phyloP scores from a whole-genome alignment of 2,888 invertebrate genomes.

The Zygothrica quintamaculata region DNA sequence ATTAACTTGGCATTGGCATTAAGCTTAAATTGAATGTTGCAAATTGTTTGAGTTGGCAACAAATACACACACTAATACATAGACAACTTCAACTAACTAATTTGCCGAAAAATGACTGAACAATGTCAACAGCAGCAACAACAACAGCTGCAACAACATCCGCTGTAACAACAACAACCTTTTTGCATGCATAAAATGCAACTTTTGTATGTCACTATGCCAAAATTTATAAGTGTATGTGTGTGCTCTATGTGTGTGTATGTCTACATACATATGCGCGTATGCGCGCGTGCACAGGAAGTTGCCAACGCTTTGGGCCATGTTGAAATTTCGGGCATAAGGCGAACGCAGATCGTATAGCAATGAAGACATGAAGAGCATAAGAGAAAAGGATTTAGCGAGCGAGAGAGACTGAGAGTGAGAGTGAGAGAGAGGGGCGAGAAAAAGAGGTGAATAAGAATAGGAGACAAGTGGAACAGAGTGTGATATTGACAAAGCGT shows the following conservation, averaged over 20 bases:
- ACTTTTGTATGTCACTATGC: slow-evolving; percentile 46
- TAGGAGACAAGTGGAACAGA: slow-evolving; percentile 2
- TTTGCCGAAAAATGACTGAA: slow-evolving; percentile 65
- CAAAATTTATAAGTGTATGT: slow-evolving; percentile 7
- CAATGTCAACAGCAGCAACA: slow-evolving; percentile 53
- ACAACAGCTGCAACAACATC: slow-evolving; percentile 6
- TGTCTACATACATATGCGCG: slow-evolving; percentile 14
- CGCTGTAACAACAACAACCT: slow-evolving; percentile 16
- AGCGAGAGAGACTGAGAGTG: background rate
- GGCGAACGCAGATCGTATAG: slow-evolving; percentile 25
- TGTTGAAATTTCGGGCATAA: slow-evolving; percentile 60
- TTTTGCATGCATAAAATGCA: slow-evolving; percentile 65
- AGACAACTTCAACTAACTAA: slow-evolving; percentile 68
- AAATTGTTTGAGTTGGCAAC: slow-evolving; percentile 44
- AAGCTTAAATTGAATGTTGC: slow-evolving; percentile 4
- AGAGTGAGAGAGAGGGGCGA: slow-evolving; percentile 1
- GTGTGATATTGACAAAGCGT: slow-evolving; percentile 75
- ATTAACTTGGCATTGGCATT: slow-evolving; percentile 31
- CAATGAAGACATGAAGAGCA: slow-evolving; percentile 11
- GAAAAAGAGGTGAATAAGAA: background rate
- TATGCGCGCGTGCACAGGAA: slow-evolving; percentile 52
- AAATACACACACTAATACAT: slow-evolving; percentile 59
- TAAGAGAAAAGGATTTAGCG: too few species aligned
- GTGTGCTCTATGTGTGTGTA: slow-evolving; percentile 12
- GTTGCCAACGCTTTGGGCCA: slow-evolving; percentile 72